Evolutionary conservation across 2,888 invertebrate species (phyloP).

Genomic region (Leucoma salicis): DNA sequence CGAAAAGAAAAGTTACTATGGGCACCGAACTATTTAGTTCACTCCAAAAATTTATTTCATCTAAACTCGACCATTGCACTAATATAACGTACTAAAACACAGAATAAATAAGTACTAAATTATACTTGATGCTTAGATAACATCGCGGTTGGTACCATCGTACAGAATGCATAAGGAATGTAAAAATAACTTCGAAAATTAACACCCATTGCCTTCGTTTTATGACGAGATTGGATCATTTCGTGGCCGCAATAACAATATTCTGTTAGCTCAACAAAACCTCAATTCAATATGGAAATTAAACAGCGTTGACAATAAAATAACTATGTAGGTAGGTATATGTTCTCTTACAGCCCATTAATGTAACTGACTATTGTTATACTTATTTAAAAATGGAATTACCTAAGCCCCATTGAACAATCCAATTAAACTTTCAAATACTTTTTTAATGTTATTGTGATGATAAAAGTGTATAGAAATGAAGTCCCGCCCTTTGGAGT

Average conservation of each 20-base stretch:
- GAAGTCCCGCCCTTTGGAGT: too few species aligned
- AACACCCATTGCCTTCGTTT: slow-evolving; percentile 4
- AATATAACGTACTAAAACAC: neutral
- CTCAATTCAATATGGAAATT: slow-evolving; percentile 53
- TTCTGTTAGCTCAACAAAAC: slow-evolving; percentile 41
- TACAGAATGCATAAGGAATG: neutral
- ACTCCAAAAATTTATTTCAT: too few species aligned
- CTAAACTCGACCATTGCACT: too few species aligned
- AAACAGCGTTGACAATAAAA: slow-evolving; percentile 37
- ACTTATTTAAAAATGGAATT: slow-evolving; percentile 18
- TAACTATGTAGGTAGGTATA: slow-evolving; percentile 24
- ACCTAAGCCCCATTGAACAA: slow-evolving; percentile 47
- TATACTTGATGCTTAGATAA: neutral
- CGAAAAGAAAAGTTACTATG: too few species aligned
- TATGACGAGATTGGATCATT: slow-evolving; percentile 25
- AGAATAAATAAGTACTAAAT: neutral
- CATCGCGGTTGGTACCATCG: neutral
- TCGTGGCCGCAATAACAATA: slow-evolving; percentile 41
- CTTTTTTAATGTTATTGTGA: slow-evolving; percentile 28
- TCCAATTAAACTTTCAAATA: slow-evolving; percentile 39
- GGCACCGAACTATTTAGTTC: too few species aligned
- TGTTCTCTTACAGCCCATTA: slow-evolving; percentile 42
- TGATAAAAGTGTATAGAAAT: slow-evolving; percentile 19
- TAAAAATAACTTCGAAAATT: slow-evolving; percentile 1
- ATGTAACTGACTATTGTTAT: slow-evolving; percentile 38